Percentiles rank a stretch among this genome's conserved stretches.
These are phyloP conservation scores for Tympanuchus pallidicinctus DNA, from an alignment of 2,113 vertebrate species.

Conservation along the genomic window DNA sequence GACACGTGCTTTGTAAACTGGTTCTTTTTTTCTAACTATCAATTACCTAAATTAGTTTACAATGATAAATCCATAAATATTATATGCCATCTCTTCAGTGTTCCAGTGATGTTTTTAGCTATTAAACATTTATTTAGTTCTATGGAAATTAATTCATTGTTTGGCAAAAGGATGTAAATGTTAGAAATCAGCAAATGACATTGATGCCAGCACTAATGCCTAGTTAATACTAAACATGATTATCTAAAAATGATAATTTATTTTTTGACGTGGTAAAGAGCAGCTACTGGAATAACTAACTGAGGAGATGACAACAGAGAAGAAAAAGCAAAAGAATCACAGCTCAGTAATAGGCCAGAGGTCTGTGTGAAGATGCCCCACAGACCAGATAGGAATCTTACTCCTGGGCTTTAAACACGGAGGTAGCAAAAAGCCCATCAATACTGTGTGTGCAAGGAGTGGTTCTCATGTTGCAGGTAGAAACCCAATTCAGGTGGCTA, in stretches of 20 bases:
- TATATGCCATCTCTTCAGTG: constrained; percentile 34
- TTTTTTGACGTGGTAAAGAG: neutral
- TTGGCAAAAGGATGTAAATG: constrained; percentile 18
- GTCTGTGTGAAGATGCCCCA: neutral
- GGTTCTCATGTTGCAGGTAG: neutral
- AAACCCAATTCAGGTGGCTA: neutral
- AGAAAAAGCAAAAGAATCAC: neutral
- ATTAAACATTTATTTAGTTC: constrained; percentile 59
- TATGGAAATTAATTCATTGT: constrained; percentile 57
- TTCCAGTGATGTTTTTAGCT: constrained; percentile 16
- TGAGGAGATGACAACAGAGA: neutral
- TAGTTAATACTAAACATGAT: neutral
- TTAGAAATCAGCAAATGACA: constrained; percentile 28
- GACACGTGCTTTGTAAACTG: constrained; percentile 30
- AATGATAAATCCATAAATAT: constrained; percentile 59
- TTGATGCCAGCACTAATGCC: neutral
- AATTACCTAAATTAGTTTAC: constrained; percentile 47
- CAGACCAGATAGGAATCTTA: neutral
- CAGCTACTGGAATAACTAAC: neutral
- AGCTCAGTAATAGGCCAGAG: neutral
- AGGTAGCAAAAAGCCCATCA: neutral
- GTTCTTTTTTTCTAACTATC: constrained; percentile 30
- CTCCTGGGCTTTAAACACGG: neutral
- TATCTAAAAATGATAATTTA: neutral
- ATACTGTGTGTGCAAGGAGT: too few species aligned